Conservation (phyloP, 30 jellyfish, hydroid and myxozoan genomes). For the Cassiopea andromeda region DNA sequence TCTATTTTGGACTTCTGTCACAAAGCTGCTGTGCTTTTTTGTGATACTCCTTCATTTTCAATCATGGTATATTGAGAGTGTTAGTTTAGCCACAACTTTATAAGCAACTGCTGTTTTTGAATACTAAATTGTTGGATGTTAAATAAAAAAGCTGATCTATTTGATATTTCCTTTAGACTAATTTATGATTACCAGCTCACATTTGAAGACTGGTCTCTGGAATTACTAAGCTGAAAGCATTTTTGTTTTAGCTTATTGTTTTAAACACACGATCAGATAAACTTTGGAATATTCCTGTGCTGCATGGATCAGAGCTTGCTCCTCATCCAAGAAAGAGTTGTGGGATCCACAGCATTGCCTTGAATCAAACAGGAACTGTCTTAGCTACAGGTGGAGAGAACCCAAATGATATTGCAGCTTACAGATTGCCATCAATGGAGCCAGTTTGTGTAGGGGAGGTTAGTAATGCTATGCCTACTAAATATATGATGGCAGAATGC, state of each 20-base stretch:
- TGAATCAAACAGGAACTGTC: constrained; percentile 69
- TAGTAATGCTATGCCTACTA: not conserved
- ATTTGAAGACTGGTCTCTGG: too few relatives aligned
- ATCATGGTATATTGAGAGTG: too few relatives aligned
- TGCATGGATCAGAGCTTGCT: constrained; percentile 60
- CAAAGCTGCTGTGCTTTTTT: not conserved
- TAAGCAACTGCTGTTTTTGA: too few relatives aligned
- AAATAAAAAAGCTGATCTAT: too few relatives aligned
- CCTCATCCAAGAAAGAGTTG: constrained; percentile 78
- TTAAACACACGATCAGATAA: constrained; percentile 62
- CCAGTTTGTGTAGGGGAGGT: constrained; percentile 97
- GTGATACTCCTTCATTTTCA: too few relatives aligned
- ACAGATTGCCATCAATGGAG: constrained; percentile 84
- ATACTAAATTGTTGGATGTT: too few relatives aligned
- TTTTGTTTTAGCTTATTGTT: constrained; percentile 85
- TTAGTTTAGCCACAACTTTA: too few relatives aligned
- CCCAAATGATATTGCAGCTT: constrained; percentile 86
- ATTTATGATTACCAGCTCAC: too few relatives aligned
- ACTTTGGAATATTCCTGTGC: constrained; percentile 82
- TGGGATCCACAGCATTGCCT: constrained; percentile 94
- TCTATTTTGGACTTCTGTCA: not conserved
- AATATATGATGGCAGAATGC: too few relatives aligned
- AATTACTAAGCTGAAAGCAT: too few relatives aligned
- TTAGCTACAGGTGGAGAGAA: constrained; percentile 97
- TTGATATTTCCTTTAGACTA: too few relatives aligned